Conservation (phyloP, 2,113 vertebrate genomes). For the Formicarius rufipectus region DNA sequence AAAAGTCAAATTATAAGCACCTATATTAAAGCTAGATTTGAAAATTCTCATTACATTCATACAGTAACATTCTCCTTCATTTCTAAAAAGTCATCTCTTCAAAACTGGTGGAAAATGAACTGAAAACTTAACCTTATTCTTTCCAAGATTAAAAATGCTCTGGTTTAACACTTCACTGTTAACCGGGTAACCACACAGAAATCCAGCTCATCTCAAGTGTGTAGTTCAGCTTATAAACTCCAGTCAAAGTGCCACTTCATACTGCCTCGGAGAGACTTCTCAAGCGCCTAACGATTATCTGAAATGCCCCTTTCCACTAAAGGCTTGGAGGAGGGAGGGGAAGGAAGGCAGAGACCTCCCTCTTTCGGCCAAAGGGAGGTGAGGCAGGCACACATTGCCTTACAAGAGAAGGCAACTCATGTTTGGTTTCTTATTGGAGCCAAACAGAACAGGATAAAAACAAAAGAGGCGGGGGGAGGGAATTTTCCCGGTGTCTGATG, state of each 20-base stretch:
- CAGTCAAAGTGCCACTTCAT: neutral
- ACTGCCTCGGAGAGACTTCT: neutral
- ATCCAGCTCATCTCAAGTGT: neutral
- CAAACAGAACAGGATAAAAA: neutral
- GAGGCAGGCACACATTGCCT: neutral
- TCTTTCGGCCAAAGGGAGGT: neutral
- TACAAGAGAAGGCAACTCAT: neutral
- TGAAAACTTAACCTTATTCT: neutral
- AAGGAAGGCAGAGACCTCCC: neutral
- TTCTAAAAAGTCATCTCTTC: neutral
- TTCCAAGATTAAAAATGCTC: neutral
- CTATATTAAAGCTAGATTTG: neutral
- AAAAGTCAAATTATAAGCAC: neutral
- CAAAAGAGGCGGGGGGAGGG: rapidly evolving
- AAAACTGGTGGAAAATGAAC: rapidly evolving
- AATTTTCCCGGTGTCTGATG: rapidly evolving
- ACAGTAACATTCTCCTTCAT: neutral
- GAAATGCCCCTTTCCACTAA: neutral
- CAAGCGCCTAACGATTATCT: rapidly evolving
- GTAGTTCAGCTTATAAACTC: neutral
- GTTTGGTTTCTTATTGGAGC: rapidly evolving
- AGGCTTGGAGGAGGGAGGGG: rapidly evolving
- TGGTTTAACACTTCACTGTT: neutral
- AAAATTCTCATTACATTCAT: neutral
- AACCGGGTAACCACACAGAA: neutral